Evolutionary conservation across 2,113 vertebrate genomes (phyloP).

Genomic region (Craseonycteris thonglongyai): DNA sequence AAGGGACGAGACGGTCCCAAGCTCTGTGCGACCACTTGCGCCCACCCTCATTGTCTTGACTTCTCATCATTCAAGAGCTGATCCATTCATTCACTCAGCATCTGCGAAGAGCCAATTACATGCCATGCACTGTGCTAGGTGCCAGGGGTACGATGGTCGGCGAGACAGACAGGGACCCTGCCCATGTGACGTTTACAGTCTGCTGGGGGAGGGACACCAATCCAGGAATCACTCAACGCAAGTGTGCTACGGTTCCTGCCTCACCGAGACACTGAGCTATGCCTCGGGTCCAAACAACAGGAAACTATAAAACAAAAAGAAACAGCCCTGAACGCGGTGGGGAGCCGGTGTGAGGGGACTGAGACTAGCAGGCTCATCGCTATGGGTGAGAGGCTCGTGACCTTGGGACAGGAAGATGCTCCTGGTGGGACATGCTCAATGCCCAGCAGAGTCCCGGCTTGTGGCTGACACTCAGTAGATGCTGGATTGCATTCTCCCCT

Average conservation of each 20-base stretch:
- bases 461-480: fast-evolving
- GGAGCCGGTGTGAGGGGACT: fast-evolving
- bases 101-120: background rate
- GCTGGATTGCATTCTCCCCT: background rate
- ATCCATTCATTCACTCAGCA: background rate
- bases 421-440: fast-evolving
- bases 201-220: background rate
- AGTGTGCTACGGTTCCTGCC: background rate
- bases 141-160: background rate
- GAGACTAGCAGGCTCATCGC: background rate
- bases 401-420: background rate
- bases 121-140: background rate
- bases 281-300: background rate
- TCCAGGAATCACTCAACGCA: background rate
- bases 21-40: background rate
- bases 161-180: background rate
- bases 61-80: fast-evolving
- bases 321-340: fast-evolving
- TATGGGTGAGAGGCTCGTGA: background rate
- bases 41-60: background rate
- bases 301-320: background rate
- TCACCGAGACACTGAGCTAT: background rate
- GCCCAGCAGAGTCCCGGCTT: background rate
- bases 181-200: fast-evolving
- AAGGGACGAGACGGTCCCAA: fast-evolving